Base-by-base conservation (phyloP, 1,140 invertebrate genomes). In the Drosophila subobscura region DNA sequence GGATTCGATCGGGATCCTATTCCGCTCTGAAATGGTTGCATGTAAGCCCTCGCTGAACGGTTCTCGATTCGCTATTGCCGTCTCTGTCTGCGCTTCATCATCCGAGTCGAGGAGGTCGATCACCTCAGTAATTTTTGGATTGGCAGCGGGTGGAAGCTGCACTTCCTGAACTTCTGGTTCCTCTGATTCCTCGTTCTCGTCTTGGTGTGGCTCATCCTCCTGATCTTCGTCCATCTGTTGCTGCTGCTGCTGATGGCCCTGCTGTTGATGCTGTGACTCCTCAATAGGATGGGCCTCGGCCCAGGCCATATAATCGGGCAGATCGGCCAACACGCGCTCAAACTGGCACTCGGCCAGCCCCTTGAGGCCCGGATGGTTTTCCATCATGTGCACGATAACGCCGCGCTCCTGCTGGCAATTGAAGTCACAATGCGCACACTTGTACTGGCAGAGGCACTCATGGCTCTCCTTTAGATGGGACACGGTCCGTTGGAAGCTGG, bases 81-180 rank as follows among this genome's bases (percentile, higher is more conserved):
- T 1, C 22, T 66, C 71, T 20, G n/a, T 5, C 0, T 46, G 37
- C 41, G 49, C 14, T n/a, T 81, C 79, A 4, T 85, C 72, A 14
- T 79, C 76, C 3, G 76, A 79, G n/a, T 52, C 63, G 1, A 79
- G 55, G n/a, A 74, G 25, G 8, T 85, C 46, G 23, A 80, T 81
- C 33, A 85, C 68, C 7, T 44, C 55, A 12, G 59, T 67, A 5
- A 73, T 12, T 4, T 0, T 12, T 37, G 33, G 4, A 37, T 37
- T 37, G 4, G 10, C 10, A 37, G 33, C n/a, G 2, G 22, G 3
- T 1, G 2, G 7, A 4, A n/a, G 12, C 3, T 47, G 25, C n/a
- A 3, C 16, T 16, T 6, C 2, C 25, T 23, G 5, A 1, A 10
- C n/a, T 6, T 42, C 12, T 20, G 27, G n/a, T 10, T 25, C 20